Conservation (phyloP, 1,140 invertebrate genomes). For the Polyergus mexicanus region DNA sequence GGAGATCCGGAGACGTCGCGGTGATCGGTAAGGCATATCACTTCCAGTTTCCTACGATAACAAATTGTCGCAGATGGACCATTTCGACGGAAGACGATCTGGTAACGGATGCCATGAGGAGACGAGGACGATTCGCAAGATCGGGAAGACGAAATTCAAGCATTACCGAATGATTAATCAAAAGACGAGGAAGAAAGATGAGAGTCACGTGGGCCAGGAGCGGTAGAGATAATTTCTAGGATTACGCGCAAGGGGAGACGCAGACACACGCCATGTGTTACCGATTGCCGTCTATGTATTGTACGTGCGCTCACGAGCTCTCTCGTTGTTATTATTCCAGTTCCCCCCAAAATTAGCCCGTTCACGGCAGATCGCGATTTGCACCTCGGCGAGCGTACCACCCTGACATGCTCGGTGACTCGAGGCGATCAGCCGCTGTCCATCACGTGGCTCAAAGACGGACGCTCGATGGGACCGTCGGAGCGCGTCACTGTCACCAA, state of each 20-base stretch:
- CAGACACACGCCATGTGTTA: constrained; percentile 45
- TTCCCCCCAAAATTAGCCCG: constrained; percentile 93
- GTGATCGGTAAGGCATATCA: constrained; percentile 90
- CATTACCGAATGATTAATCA: background rate
- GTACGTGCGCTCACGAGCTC: constrained; percentile 64
- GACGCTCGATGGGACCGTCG: constrained; percentile 88
- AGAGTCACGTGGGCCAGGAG: background rate
- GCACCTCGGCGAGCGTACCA: constrained; percentile 92
- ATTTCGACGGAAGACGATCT: constrained; percentile 1
- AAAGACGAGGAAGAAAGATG: constrained; percentile 18
- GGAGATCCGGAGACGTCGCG: constrained; percentile 90
- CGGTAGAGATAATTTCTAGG: constrained; percentile 48
- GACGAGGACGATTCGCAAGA: no score
- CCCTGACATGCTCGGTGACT: constrained; percentile 92
- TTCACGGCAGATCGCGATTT: constrained; percentile 91
- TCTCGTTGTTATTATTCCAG: constrained; percentile 88
- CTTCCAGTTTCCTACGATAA: constrained; percentile 36
- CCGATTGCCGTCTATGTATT: constrained; percentile 54
- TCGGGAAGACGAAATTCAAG: background rate
- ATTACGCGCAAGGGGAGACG: background rate
- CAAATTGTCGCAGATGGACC: constrained; percentile 68
- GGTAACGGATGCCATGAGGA: background rate
- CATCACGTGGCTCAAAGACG: constrained; percentile 93
- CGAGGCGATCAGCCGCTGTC: constrained; percentile 92
- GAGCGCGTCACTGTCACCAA: constrained; percentile 90